These are phyloP conservation scores for Otolemur garnettii DNA, from an alignment of 2,113 vertebrate genomes.

Conservation along the genomic window DNA sequence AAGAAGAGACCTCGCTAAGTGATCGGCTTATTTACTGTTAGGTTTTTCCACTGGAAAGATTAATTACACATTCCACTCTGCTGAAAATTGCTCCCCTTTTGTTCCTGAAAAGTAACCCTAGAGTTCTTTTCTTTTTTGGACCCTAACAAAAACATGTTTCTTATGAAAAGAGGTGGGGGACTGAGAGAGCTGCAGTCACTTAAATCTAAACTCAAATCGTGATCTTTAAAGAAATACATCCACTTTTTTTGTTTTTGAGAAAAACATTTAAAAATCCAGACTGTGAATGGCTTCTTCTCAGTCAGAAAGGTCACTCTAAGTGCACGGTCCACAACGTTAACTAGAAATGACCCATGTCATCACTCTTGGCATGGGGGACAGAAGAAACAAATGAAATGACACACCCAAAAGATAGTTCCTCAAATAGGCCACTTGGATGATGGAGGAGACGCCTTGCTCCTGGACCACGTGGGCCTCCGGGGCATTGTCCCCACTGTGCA, in stretches of 20 bases:
- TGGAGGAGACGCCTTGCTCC: not conserved
- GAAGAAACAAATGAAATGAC: constrained; percentile 48
- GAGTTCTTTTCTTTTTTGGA: not conserved
- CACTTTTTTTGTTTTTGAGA: constrained; percentile 6
- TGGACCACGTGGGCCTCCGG: not conserved
- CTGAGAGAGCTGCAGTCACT: not conserved
- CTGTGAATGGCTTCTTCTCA: constrained; percentile 42
- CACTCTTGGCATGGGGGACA: constrained; percentile 27
- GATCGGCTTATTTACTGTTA: not conserved
- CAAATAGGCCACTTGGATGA: not conserved
- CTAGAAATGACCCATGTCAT: constrained; percentile 29
- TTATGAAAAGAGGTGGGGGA: constrained; percentile 43
- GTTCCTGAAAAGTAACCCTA: not conserved
- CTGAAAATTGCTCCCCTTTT: not conserved
- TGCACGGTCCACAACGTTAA: constrained; percentile 29
- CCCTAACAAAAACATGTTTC: constrained; percentile 35
- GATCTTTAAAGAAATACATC: not conserved
- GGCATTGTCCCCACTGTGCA: not conserved
- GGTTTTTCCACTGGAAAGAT: not conserved
- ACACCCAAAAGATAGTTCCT: constrained; percentile 56
- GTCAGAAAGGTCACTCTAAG: constrained; percentile 57
- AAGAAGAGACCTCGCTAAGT: not conserved
- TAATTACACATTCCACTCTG: not conserved
- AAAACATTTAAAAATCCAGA: constrained; percentile 38
- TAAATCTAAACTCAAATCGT: constrained; percentile 28